These are phyloP conservation scores for Cavia porcellus DNA, from an alignment of 2,113 vertebrate genomes.

Conservation along the genomic window DNA sequence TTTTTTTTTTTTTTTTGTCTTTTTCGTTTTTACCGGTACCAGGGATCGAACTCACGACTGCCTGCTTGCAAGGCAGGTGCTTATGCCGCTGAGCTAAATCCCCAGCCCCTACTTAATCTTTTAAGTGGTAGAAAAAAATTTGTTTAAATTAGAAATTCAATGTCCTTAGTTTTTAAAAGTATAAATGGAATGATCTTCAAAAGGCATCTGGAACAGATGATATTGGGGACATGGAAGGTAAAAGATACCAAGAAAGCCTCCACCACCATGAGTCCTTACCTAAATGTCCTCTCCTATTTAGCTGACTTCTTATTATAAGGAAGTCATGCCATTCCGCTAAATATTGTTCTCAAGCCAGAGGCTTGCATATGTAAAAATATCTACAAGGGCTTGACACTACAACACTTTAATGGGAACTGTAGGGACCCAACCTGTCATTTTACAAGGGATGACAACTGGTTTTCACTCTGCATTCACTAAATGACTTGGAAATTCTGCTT, in stretches of 20 bases:
- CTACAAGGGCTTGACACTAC: not conserved
- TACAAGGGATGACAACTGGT: not conserved
- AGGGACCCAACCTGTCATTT: not conserved
- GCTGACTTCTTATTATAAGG: not conserved
- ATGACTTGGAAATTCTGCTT: not conserved
- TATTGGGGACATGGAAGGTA: not conserved
- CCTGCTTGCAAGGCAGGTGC: too few relatives aligned
- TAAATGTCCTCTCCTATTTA: conserved; percentile 5
- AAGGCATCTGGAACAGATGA: not conserved
- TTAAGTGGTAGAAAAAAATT: not conserved
- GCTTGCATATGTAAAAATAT: not conserved
- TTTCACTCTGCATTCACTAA: not conserved
- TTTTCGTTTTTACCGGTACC: too few relatives aligned
- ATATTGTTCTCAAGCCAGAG: not conserved
- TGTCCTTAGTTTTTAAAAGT: conserved; percentile 3
- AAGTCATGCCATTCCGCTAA: not conserved
- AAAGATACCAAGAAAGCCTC: not conserved
- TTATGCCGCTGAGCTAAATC: too few relatives aligned
- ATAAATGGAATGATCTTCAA: not conserved
- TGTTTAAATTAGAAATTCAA: conserved; percentile 1
- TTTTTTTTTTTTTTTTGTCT: not conserved
- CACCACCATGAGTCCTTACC: not conserved
- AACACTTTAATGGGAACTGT: not conserved
- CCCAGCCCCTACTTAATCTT: not conserved
- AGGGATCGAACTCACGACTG: too few relatives aligned